Base-by-base conservation (phyloP, 1,140 invertebrate species). In the Drosophila quadrilineata region DNA sequence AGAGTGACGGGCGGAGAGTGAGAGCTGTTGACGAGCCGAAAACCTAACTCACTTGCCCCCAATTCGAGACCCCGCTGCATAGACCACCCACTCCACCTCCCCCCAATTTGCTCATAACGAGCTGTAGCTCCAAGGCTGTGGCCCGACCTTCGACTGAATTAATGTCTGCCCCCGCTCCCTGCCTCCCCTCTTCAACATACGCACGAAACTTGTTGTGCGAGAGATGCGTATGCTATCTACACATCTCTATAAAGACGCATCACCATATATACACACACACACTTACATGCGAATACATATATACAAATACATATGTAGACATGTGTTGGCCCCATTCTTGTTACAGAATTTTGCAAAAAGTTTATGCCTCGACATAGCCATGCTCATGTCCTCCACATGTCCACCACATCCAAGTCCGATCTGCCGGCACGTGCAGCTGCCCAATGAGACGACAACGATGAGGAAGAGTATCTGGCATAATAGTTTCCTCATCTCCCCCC, bases 341-440 rank as follows among this genome's bases (percentile, higher is more conserved):
- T 26, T 21, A 26, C 31, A 45, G 38, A 59, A 38, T 45, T 66
- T 50, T 63, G 33, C 50, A 63, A 48, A 68, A 62, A 68, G 31
- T 63, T 68, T 68, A 41, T 41, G 63, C 58, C 36, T 16, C 12
- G n/a, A 28, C 63, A 38, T 43, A 24, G 9, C 21, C 38, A 21
- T 38, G 29, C 38, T 38, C 26, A 6, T 53, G 48, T 33, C 48
- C 22, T n/a, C n/a, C n/a, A n/a, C n/a, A 28, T 50, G 43, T 35
- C 49, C 9, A 40, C 14, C 9, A 12, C 24, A 8, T 17, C 14
- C n/a, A 6, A 62, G 62, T 59, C 57, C 74, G 74, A 46, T 49
- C 28, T 40, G 35, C 57, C 46, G 33, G 64, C 63, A 82, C 71
- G 75, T 75, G 69, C 63, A 35, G 48, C 53, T 53, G 63, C 60